A percentile compares a stretch with the other conserved stretches of the same genome.
Evolutionary conservation across 2,113 vertebrate species (phyloP).

Genomic region (Girardinichthys multiradiatus): DNA sequence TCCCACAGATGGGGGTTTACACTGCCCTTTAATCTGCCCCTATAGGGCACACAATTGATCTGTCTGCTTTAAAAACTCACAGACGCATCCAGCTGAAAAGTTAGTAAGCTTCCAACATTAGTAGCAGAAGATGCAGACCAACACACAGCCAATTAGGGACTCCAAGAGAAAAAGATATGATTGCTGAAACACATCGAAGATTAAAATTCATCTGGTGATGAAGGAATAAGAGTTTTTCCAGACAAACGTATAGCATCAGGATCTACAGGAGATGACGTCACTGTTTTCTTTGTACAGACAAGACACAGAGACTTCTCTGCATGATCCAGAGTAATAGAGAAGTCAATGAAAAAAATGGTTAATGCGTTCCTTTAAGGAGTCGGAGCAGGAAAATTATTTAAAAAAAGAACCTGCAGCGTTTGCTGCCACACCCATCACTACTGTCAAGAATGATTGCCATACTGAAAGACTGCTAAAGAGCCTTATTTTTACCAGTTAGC

Average conservation of each 20-base stretch:
- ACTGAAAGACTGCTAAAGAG: too few species aligned
- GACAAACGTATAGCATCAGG: neutral
- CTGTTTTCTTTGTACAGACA: neutral
- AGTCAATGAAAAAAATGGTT: neutral
- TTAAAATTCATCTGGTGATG: too few species aligned
- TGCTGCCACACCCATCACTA: too few species aligned
- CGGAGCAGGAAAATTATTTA: too few species aligned
- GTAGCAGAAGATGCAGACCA: neutral
- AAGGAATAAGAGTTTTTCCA: neutral
- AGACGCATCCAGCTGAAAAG: neutral
- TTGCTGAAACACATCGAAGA: too few species aligned
- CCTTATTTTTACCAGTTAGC: neutral
- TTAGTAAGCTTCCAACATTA: too few species aligned
- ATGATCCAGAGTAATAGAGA: neutral
- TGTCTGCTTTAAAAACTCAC: neutral
- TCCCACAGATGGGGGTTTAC: neutral
- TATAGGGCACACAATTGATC: neutral
- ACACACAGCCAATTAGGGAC: too few species aligned
- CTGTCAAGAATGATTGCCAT: too few species aligned
- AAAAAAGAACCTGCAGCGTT: too few species aligned
- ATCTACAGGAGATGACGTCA: neutral
- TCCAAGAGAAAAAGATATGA: too few species aligned
- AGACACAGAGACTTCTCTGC: neutral
- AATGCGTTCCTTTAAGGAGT: neutral
- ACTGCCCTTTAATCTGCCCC: slow-evolving; percentile 4